Evolutionary conservation across 2,888 invertebrate genomes (phyloP).

Genomic region (Hedychridium roseum): DNA sequence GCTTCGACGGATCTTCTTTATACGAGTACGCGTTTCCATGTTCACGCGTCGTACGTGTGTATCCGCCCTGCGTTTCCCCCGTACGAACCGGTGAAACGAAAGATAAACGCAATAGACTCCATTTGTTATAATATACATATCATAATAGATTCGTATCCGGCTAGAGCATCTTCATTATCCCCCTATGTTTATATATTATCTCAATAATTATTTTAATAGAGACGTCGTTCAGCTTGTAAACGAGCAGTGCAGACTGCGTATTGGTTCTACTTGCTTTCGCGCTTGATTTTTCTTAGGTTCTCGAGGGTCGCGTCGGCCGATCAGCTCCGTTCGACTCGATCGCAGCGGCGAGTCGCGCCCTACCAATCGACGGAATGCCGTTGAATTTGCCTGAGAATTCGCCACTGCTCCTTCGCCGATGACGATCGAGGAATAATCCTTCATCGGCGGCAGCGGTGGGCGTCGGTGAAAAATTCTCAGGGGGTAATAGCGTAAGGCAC

Average conservation of each 20-base stretch:
- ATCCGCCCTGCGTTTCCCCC: constrained; percentile 26
- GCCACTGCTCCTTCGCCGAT: too few relatives aligned
- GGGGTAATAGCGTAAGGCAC: not conserved
- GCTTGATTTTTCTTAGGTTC: too few relatives aligned
- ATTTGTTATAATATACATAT: constrained; percentile 57
- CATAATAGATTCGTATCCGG: constrained; percentile 54
- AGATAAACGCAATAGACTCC: constrained; percentile 51
- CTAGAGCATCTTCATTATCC: constrained; percentile 39
- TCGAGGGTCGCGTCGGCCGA: constrained; percentile 18
- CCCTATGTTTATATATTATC: constrained; percentile 50
- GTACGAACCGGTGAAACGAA: constrained; percentile 28
- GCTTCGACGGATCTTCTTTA: too few relatives aligned
- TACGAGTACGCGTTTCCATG: too few relatives aligned
- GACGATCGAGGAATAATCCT: too few relatives aligned
- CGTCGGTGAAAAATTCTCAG: too few relatives aligned
- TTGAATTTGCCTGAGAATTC: too few relatives aligned
- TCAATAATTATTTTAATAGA: constrained; percentile 46
- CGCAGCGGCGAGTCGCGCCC: constrained; percentile 6
- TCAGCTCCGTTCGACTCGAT: constrained; percentile 14
- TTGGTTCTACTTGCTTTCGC: too few relatives aligned
- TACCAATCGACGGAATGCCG: constrained; percentile 1
- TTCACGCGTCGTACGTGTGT: constrained; percentile 23
- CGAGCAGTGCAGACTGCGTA: constrained; percentile 31
- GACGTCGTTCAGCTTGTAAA: constrained; percentile 45
- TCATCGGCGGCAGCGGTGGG: too few relatives aligned